These are phyloP conservation scores for Sitophilus oryzae DNA, from an alignment of 1,140 invertebrate genomes.

Conservation along the genomic window DNA sequence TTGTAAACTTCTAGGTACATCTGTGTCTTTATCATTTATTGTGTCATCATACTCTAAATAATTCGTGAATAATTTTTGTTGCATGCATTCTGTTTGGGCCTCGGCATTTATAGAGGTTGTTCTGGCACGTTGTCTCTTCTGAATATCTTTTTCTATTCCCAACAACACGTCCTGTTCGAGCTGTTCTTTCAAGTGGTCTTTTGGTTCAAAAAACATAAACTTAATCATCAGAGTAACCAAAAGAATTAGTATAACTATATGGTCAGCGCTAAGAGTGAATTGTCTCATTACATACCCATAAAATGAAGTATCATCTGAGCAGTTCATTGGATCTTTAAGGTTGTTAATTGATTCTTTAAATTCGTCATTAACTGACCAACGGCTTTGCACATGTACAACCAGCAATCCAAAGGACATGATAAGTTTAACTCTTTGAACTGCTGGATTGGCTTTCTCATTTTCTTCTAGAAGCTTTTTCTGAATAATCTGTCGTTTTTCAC, in stretches of 20 bases:
- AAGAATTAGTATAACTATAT: slow-evolving; percentile 81
- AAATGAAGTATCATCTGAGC: slow-evolving; percentile 38
- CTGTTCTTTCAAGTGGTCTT: slow-evolving; percentile 51
- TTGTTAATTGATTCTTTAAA: slow-evolving; percentile 1
- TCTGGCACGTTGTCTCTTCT: slow-evolving; percentile 13
- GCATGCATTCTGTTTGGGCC: slow-evolving; percentile 25
- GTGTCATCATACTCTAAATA: slow-evolving; percentile 8
- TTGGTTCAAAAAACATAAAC: slow-evolving; percentile 85
- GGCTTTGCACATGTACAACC: slow-evolving; percentile 73
- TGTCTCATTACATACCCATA: slow-evolving; percentile 44
- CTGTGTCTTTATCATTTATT: slow-evolving; percentile 32
- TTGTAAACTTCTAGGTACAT: slow-evolving; percentile 53
- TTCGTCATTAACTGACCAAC: slow-evolving; percentile 42
- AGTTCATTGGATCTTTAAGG: slow-evolving; percentile 16
- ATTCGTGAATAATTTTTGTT: slow-evolving; percentile 9
- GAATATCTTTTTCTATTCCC: slow-evolving; percentile 10
- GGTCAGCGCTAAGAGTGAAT: slow-evolving; percentile 71
- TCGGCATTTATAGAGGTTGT: slow-evolving; percentile 25
- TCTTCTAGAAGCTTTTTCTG: slow-evolving; percentile 31
- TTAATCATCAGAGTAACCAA: slow-evolving; percentile 77
- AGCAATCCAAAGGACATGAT: slow-evolving; percentile 88
- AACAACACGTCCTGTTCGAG: slow-evolving; percentile 16
- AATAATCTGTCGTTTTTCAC: slow-evolving; percentile 25
- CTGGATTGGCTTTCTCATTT: slow-evolving; percentile 63
- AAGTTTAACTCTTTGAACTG: slow-evolving; percentile 87